Percentiles rank a stretch among this genome's conserved stretches.
Evolutionary conservation across 2,113 vertebrate genomes (phyloP).

Genomic region (Mola mola): DNA sequence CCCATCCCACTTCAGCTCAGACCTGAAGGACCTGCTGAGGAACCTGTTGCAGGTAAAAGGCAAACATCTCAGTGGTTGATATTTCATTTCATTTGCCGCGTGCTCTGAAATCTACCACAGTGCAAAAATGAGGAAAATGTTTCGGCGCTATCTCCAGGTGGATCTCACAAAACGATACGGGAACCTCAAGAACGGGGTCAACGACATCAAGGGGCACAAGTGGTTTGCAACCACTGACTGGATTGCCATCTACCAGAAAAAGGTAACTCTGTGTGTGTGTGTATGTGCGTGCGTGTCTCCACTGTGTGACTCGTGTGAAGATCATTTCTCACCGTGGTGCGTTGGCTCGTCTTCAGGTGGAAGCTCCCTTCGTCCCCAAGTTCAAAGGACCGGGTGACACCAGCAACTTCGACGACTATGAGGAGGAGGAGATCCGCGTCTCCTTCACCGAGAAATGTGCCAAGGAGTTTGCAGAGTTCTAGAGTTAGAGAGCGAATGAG

Average conservation of each 20-base stretch:
- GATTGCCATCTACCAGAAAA: constrained; percentile 93
- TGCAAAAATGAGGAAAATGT: constrained; percentile 15
- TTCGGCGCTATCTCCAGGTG: constrained; percentile 66
- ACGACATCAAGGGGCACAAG: constrained; percentile 93
- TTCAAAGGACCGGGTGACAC: constrained; percentile 94
- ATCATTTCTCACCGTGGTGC: not conserved
- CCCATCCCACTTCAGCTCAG: constrained; percentile 93
- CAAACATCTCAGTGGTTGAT: not conserved
- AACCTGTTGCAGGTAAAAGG: constrained; percentile 86
- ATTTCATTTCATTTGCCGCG: not conserved
- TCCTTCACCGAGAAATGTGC: constrained; percentile 92
- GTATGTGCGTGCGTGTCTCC: not conserved
- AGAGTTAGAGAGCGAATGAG: constrained; percentile 65
- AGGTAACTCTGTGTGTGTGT: constrained; percentile 69
- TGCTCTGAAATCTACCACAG: not conserved
- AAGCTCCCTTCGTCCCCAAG: constrained; percentile 93
- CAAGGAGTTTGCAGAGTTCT: constrained; percentile 94
- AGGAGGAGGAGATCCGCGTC: constrained; percentile 91
- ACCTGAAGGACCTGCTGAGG: constrained; percentile 92
- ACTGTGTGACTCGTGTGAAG: not conserved
- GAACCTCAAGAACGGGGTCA: constrained; percentile 93
- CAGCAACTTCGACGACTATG: constrained; percentile 95
- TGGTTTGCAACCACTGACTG: constrained; percentile 94
- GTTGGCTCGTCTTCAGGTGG: constrained; percentile 78
- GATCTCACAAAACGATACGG: constrained; percentile 93